These are phyloP conservation scores for Hephaestus fuliginosus DNA, from an alignment of 2,797 vertebrate species.

Conservation along the genomic window DNA sequence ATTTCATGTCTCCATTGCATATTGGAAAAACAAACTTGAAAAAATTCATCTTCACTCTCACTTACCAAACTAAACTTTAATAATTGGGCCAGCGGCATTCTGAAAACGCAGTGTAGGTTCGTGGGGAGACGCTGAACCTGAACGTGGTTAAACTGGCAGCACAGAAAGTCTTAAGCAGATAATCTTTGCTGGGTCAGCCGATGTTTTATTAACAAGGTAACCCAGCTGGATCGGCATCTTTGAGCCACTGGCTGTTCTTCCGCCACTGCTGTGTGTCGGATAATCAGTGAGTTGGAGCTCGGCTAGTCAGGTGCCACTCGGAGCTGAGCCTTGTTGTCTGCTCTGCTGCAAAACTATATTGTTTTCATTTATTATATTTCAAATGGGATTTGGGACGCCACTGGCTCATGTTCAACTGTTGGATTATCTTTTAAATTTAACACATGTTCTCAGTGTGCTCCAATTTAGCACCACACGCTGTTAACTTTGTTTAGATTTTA, in stretches of 20 bases:
- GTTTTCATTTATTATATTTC: background rate
- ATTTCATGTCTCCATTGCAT: background rate
- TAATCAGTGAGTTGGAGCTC: constrained; percentile 25
- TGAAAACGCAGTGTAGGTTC: background rate
- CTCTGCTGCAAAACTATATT: background rate
- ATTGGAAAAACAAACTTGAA: constrained; percentile 9
- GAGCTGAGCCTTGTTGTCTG: constrained; percentile 17
- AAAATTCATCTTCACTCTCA: background rate
- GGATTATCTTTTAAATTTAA: constrained; percentile 5
- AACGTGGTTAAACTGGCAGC: background rate
- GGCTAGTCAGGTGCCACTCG: constrained; percentile 5
- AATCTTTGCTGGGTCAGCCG: constrained; percentile 44
- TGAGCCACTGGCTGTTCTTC: constrained; percentile 39
- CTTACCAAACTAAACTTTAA: constrained; percentile 13
- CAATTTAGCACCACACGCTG: background rate
- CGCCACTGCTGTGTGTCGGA: constrained; percentile 32
- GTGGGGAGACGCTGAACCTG: background rate
- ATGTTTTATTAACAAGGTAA: constrained; percentile 59
- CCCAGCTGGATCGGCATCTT: constrained; percentile 51
- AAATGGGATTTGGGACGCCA: background rate
- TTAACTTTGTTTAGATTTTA: background rate
- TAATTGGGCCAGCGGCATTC: constrained; percentile 22
- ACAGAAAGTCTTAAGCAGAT: constrained; percentile 35
- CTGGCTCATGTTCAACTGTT: background rate
- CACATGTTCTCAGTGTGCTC: background rate